Evolutionary conservation across 2,888 invertebrate genomes (phyloP).

Genomic region (Harmothoe impar): DNA sequence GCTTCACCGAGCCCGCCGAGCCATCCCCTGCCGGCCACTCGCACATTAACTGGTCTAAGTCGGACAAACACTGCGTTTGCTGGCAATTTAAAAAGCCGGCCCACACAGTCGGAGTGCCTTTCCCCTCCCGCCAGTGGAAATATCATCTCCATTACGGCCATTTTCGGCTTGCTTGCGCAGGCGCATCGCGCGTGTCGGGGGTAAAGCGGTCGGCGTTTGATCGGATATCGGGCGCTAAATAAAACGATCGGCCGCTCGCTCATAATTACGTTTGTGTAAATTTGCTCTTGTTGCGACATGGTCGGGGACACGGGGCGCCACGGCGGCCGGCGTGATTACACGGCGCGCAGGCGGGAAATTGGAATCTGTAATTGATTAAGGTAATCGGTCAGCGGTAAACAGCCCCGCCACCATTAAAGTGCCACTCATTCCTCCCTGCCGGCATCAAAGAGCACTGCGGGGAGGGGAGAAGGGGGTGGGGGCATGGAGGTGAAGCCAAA

Average conservation of each 20-base stretch:
- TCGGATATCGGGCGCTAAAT: slow-evolving; percentile 61
- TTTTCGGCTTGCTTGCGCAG: slow-evolving; percentile 63
- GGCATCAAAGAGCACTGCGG: slow-evolving; percentile 32
- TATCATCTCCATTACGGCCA: slow-evolving; percentile 61
- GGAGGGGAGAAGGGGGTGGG: neutral
- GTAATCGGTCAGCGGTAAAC: slow-evolving; percentile 65
- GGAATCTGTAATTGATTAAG: slow-evolving; percentile 66
- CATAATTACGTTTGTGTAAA: slow-evolving; percentile 61
- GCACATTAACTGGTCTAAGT: slow-evolving; percentile 54
- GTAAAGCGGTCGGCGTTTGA: slow-evolving; percentile 47
- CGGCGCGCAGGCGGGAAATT: slow-evolving; percentile 60
- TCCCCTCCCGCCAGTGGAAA: slow-evolving; percentile 28
- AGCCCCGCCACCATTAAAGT: slow-evolving; percentile 57
- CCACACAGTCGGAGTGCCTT: slow-evolving; percentile 27
- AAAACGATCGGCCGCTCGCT: slow-evolving; percentile 52
- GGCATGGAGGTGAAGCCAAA: neutral
- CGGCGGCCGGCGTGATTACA: slow-evolving; percentile 37
- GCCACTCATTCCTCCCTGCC: slow-evolving; percentile 56
- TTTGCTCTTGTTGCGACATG: slow-evolving; percentile 59
- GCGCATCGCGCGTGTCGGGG: slow-evolving; percentile 46
- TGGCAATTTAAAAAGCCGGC: slow-evolving; percentile 58
- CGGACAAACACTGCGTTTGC: slow-evolving; percentile 61
- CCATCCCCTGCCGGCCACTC: neutral
- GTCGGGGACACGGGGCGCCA: slow-evolving; percentile 26
- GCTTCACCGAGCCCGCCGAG: neutral